Conservation (phyloP, 2,113 vertebrate species). For the Cyprinodon variegatus region DNA sequence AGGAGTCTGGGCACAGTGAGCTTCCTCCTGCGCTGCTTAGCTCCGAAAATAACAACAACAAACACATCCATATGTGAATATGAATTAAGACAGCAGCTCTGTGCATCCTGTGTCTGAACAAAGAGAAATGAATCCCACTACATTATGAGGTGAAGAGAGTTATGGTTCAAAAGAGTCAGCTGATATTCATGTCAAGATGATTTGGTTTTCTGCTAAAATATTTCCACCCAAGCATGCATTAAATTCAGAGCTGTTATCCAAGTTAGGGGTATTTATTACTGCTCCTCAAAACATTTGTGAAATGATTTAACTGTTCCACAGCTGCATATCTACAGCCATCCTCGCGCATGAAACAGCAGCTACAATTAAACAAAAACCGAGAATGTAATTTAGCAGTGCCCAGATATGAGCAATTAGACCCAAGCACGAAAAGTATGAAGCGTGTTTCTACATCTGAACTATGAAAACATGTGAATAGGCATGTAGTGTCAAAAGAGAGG, state of each 20-base stretch:
- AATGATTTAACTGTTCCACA: neutral
- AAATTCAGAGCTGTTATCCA: conserved; percentile 6
- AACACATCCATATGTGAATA: neutral
- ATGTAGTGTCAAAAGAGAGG: neutral
- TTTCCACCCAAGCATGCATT: conserved; percentile 10
- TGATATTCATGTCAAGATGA: conserved; percentile 32
- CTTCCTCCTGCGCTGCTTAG: neutral
- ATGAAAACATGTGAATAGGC: neutral
- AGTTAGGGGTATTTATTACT: neutral
- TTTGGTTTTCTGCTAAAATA: conserved; percentile 12
- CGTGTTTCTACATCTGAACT: neutral
- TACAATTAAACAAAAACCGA: neutral
- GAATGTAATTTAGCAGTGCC: neutral
- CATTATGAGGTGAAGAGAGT: neutral
- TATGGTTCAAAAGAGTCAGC: conserved; percentile 15
- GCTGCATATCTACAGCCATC: neutral
- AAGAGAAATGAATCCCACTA: neutral
- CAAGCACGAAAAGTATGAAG: neutral
- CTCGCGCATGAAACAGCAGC: neutral
- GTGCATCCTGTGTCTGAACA: neutral
- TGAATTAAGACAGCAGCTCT: conserved; percentile 11
- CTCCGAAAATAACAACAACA: conserved; percentile 2
- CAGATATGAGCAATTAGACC: neutral
- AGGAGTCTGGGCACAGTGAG: conserved; percentile 2
- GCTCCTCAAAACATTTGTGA: neutral